Base-by-base conservation (phyloP, 2,797 vertebrate genomes). In the Artibeus jamaicensis region DNA sequence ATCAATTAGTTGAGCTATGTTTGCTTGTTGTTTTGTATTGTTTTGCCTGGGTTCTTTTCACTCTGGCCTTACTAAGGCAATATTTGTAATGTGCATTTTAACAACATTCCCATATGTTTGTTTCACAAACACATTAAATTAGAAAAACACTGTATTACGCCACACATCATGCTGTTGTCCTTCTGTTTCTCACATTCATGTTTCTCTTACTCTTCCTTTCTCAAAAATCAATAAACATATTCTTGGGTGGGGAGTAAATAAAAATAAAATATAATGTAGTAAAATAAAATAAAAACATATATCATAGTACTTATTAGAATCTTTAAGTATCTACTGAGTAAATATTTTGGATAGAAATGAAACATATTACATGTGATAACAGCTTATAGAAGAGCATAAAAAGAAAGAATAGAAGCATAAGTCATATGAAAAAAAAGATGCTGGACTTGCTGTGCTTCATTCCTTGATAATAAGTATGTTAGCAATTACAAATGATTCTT, bases 401-500 rank as follows among this genome's bases (percentile, higher is more conserved):
- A 55, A n/a, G 18, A 87, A 83, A 94, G 26, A 86, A 73, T 37
- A 93, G 22, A 93, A 24, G 14, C 15, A 9, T 42, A 39, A 92
- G 15, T 79, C 34, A 76, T 88, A 59, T 39, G 4, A 32, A 85
- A 68, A 89, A 37, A 78, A 93, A 50, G 39, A 73, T 9, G 44
- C 48, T 53, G 48, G 21, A 50, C 50, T 93, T 89, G n/a, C 44
- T 91, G 42, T 71, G 19, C 42, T 95, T 79, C 57, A 91, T n/a
- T 85, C 7, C 88, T 88, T 85, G 21, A 39, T 89, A 95, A 82
- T 83, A 96, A 88, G 4, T 84, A 79, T 29, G 68, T 70, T 34
- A 88, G 21, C 22, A 91, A 68, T 86, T 84, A 87, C 24, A 87
- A 94, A 91, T 85, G 26, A 57, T 81, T 83, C 76, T 94, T 93